Evolutionary conservation across 2,113 vertebrate genomes (phyloP).

Genomic region (Sander vitreus): DNA sequence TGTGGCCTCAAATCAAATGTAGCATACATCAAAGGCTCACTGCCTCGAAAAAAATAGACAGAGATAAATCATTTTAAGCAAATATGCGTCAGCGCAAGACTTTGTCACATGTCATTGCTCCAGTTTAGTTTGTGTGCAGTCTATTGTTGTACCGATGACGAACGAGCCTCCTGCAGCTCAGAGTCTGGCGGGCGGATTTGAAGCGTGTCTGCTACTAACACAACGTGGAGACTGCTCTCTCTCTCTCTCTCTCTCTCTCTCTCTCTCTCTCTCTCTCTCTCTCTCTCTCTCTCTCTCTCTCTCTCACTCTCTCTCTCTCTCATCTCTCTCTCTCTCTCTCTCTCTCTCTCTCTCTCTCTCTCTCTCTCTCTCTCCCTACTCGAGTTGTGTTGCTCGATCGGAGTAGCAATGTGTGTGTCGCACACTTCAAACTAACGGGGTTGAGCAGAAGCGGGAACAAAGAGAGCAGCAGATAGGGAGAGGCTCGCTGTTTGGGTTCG

Average conservation of each 20-base stretch:
- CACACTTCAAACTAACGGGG: conserved; percentile 67
- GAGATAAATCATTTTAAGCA: neutral
- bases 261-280: neutral
- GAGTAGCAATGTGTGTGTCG: conserved; percentile 71
- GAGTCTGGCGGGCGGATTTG: conserved; percentile 78
- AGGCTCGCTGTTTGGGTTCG: conserved; percentile 72
- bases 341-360: conserved; percentile 47
- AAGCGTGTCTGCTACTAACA: conserved; percentile 67
- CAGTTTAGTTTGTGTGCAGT: conserved; percentile 34
- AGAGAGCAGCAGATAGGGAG: conserved; percentile 71
- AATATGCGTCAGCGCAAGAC: neutral
- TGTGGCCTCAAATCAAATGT: conserved; percentile 31
- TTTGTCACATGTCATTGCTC: conserved; percentile 35
- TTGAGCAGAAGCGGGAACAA: conserved; percentile 72
- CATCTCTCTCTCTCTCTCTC: conserved; percentile 25
- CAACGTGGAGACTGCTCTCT: conserved; percentile 60
- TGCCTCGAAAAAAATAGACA: neutral
- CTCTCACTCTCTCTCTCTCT: conserved; percentile 28
- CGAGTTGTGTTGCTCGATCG: conserved; percentile 78
- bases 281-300: conserved; percentile 27
- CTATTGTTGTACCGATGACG: conserved; percentile 64
- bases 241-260: neutral
- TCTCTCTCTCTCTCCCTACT: conserved; percentile 44
- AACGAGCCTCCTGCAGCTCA: conserved; percentile 71
- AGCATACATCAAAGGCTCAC: neutral